Evolutionary conservation across 1,140 invertebrate species (phyloP), one percentile per base, ranked within the genome.

Genomic region (Bombus consobrinus): DNA sequence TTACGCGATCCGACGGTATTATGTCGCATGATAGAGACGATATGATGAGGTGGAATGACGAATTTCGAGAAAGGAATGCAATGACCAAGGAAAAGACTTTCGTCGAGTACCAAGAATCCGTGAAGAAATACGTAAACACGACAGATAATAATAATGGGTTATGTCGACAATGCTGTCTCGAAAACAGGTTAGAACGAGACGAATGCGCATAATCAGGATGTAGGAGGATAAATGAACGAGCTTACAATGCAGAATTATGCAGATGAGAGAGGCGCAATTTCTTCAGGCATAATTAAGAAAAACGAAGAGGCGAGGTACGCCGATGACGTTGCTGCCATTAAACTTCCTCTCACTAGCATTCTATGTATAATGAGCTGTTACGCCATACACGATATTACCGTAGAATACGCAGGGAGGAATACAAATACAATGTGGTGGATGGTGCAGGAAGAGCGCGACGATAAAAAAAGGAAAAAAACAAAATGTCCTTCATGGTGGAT

Each of bases 281-380:
- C 83, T 75, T 57, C 62, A 64, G 25, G 34, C 34, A 66, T 86
- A 81, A 88, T 86, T 81, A 66, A 68, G 75, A 74, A 75, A 73
- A 88, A 86, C 53, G 69, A 82, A 53, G 84, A 81, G 62, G 66
- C 66, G 77, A 72, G 74, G 73, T 73, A 71, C 74, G 43, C 53
- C 75, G 47, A 85, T 81, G 78, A 85, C 71, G 57, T 59, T 68
- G 34, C 39, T 88, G 86, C 82, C 62, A 85, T 53, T 72, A 82
- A 73, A 81, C 79, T 85, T 87, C 92, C 87, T 81, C 90, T 92
- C 89, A 91, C 88, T 72, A 83, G 77, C 68, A 62, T 81, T 81
- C 82, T 82, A 68, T 47, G 78, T 85, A 75, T 85, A 85, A 85
- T 85, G 69, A 85, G 79, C 39, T 81, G 64, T 85, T 85, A 85